Evolutionary conservation across 2,888 invertebrate genomes (phyloP), one percentile per base, ranked within the genome.

Genomic region (Resseliella maxima): DNA sequence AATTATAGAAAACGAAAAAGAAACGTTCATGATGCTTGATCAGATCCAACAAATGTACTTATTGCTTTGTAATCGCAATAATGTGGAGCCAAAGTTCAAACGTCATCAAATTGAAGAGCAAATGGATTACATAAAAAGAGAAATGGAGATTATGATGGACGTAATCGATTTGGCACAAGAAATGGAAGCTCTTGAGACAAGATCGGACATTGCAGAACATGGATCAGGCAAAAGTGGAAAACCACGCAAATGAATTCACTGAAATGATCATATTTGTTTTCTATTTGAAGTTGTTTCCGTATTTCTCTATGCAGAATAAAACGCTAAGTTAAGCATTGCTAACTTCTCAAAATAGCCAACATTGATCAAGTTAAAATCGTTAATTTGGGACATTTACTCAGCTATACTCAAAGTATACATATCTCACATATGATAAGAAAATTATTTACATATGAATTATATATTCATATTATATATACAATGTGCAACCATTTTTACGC

Each of bases 51-150:
- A 89, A 38, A 88, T 91, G 86, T 90, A 90, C 87, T 88, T 88
- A 2, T 86, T 90, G 87, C 86, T 91, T 8, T 90, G 90, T 87
- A 89, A 88, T 83, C 89, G 91, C 8, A 89, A 89, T 86, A 89
- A 90, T 89, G 85, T 86, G 15, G 86, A 86, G 24, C 54, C 83
- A 0, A 81, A 46, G 31, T 86, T 85, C 24, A 50, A 59, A 24
- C 85, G 85, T 36, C 15, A 85, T 21, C 86, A 87, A 50, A 59
- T 87, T n/a, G 90, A 89, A 86, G 85, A 50, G 0, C 88, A 89
- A 64, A 87, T 91, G 86, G 90, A 91, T 87, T 89, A 89, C 35
- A 90, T 91, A 27, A 90, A 90, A 86, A 87, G 87, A 1, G 91
- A 91, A 88, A 87, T 91, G 12, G 89, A 90, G 87, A 86, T 90